Conservation (phyloP, 2,113 vertebrate genomes). For the Syngnathoides biaculeatus region DNA sequence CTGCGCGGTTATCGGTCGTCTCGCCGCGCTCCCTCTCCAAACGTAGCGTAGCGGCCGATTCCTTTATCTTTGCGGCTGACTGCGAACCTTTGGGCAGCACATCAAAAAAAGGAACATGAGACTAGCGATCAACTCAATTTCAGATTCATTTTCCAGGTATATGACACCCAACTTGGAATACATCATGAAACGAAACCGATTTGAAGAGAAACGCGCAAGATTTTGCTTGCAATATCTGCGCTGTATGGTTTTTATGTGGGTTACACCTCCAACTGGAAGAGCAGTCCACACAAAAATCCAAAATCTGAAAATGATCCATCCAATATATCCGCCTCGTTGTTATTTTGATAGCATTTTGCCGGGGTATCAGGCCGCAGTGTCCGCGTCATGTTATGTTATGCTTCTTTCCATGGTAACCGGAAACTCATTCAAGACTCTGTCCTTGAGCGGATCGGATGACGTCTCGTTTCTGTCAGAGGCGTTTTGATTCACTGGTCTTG, state of each 20-base stretch:
- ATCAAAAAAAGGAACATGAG: background rate
- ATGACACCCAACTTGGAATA: background rate
- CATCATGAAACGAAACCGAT: no score
- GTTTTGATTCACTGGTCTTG: slow-evolving; percentile 40
- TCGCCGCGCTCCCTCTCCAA: background rate
- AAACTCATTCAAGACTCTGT: slow-evolving; percentile 54
- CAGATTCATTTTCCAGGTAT: no score
- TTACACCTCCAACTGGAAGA: no score
- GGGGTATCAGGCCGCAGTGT: background rate
- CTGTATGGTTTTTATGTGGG: no score
- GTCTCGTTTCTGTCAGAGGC: slow-evolving; percentile 50
- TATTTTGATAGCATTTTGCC: background rate
- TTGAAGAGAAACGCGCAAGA: background rate
- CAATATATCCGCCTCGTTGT: background rate
- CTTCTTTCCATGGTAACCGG: slow-evolving; percentile 68
- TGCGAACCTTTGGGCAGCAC: background rate
- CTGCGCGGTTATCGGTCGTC: slow-evolving; percentile 58
- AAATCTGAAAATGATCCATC: background rate
- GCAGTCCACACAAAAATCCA: background rate
- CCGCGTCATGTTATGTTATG: slow-evolving; percentile 46
- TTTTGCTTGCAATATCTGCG: no score
- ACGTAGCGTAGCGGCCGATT: background rate
- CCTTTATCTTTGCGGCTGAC: background rate
- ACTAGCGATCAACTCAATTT: background rate
- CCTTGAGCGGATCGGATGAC: slow-evolving; percentile 54